Conservation (phyloP, 2,888 invertebrate genomes). For the Ametastegia equiseti region DNA sequence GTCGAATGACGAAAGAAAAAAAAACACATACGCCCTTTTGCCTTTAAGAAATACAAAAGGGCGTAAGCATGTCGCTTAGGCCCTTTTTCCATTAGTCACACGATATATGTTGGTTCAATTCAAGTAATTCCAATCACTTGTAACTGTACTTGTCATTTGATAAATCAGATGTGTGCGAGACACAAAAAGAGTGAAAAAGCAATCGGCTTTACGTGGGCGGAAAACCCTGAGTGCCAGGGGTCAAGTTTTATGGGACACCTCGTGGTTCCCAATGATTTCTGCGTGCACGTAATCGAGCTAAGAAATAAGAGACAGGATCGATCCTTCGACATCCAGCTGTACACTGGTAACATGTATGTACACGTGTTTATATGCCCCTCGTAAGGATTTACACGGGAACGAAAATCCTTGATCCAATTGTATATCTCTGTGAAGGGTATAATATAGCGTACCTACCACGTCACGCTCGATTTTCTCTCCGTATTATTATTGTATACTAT, state of each 20-base stretch:
- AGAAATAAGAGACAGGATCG: not conserved
- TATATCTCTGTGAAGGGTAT: not conserved
- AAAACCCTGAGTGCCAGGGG: not conserved
- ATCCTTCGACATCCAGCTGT: not conserved
- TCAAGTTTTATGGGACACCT: not conserved
- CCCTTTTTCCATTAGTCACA: no score
- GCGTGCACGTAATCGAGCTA: not conserved
- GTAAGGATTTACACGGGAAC: not conserved
- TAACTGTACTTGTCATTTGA: no score
- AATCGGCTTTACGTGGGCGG: not conserved
- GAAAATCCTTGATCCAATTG: conserved; percentile 22
- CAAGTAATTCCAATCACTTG: no score
- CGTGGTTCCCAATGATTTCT: conserved; percentile 4
- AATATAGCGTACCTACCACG: no score
- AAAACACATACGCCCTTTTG: no score
- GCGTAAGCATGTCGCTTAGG: no score
- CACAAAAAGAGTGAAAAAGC: not conserved
- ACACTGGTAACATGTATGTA: not conserved
- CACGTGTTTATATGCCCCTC: not conserved
- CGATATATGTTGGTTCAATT: no score
- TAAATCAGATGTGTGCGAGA: no score
- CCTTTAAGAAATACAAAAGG: no score
- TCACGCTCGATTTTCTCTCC: conserved; percentile 6
- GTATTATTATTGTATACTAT: no score
- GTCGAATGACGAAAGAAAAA: no score